Base-by-base conservation (phyloP, 35 echinoderm and acorn worm genomes). In the Strongylocentrotus purpuratus region DNA sequence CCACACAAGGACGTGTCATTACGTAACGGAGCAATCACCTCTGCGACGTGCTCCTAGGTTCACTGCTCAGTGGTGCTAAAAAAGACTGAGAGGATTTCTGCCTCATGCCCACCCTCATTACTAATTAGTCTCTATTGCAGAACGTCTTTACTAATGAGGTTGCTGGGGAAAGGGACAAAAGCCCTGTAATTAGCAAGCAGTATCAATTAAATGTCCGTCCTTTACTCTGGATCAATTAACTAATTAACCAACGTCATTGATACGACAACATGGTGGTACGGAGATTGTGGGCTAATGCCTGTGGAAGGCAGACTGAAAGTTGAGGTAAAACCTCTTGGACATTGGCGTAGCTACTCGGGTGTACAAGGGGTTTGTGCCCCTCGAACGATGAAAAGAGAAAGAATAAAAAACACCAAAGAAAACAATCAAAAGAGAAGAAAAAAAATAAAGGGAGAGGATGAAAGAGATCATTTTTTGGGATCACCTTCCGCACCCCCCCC, bases 121-220 rank as follows among this genome's bases (percentile, higher is more conserved):
- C 65, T 78, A 78, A 78, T 78, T 78, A 78, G 20, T n/a, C 65
- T 78, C 20, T n/a, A 78, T 28, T 78, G 65, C 65, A 78, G 65
- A 78, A 78, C 65, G n/a, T 78, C 1, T 78, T 78, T n/a, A n/a
- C 7, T 78, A 78, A 78, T 28, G 65, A 78, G 65, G 65, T 78
- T 78, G 65, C 65, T 28, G 22, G 65, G 65, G 25, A 78, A 78
- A 78, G 65, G 65, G 65, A 78, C 65, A 78, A 78, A 78, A n/a
- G 65, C 50, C 87, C 32, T 46, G 87, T 89, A 33, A 89, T 89
- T 89, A 89, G 87, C 87, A 89, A 89, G 87, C 87, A 33, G 87
- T 45, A 46, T 89, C 87, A 89, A 89, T 89, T 89, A 89, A 25
- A 33, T 45, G 9, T 89, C 20, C 87, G 87, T 89, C 14, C 87